Percentiles rank a stretch among this genome's conserved stretches.
phyloP scores from a whole-genome alignment of 2,113 vertebrate genomes.

The Psittacus erithacus region DNA sequence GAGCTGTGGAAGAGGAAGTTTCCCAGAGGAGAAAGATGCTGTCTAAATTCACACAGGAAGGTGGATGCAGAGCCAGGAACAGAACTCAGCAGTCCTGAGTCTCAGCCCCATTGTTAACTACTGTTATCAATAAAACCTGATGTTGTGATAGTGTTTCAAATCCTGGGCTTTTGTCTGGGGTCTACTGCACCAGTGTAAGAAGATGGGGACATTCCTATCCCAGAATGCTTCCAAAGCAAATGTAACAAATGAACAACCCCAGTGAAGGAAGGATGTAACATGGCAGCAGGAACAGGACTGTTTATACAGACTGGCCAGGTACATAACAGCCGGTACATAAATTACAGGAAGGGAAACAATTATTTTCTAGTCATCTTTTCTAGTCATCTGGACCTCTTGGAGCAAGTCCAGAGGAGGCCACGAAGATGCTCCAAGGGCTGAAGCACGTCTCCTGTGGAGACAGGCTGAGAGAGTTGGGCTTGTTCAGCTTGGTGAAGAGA shows the following conservation, averaged over 20 bases:
- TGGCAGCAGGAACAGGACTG: not conserved
- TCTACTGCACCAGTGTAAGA: not conserved
- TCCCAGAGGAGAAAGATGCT: not conserved
- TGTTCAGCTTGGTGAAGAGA: not conserved
- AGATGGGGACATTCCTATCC: not conserved
- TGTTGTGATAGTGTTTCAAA: not conserved
- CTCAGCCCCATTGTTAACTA: not conserved
- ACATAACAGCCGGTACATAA: not conserved
- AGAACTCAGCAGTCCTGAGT: constrained; percentile 10
- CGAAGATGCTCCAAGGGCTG: not conserved
- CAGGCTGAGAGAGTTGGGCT: not conserved
- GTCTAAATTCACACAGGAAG: constrained; percentile 23
- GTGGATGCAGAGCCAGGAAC: constrained; percentile 17
- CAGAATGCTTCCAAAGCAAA: not conserved
- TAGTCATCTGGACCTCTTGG: not conserved
- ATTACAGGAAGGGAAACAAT: not conserved
- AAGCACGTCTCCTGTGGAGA: not conserved
- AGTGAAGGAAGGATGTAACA: not conserved
- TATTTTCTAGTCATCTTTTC: not conserved
- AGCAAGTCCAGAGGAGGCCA: not conserved
- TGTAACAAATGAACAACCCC: not conserved
- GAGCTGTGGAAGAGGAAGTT: not conserved
- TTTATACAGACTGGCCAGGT: not conserved
- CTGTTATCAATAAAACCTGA: not conserved
- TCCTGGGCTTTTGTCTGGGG: not conserved